A percentile compares a stretch with the other conserved stretches of the same genome.
These are phyloP conservation scores for Beris chalybata DNA, from an alignment of 2,888 invertebrate genomes.

Conservation along the genomic window DNA sequence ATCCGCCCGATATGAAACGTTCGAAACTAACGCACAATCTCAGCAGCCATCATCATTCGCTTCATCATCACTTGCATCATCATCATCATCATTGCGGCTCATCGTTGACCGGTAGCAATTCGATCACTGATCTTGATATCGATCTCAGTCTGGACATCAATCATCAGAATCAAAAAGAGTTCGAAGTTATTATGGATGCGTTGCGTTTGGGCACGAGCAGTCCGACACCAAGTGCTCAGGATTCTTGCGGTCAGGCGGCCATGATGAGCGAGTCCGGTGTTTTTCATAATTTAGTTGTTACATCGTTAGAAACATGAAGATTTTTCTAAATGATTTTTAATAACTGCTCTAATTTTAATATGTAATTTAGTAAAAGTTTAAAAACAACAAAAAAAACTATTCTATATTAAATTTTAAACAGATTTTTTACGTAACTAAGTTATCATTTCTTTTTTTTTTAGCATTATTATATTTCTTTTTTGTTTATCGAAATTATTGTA, in stretches of 20 bases:
- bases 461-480: background rate
- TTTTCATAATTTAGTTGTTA: conserved; percentile 56
- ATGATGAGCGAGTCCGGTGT: conserved; percentile 62
- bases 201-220: conserved; percentile 53
- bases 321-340: conserved; percentile 45
- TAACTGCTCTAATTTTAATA: conserved; percentile 2
- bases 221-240: conserved; percentile 51
- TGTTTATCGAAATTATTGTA: background rate
- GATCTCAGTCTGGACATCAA: conserved; percentile 49
- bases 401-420: background rate
- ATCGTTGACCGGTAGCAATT: conserved; percentile 25
- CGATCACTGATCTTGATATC: conserved; percentile 33
- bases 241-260: conserved; percentile 67
- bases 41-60: background rate
- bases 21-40: conserved; percentile 21
- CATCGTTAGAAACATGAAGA: conserved; percentile 56
- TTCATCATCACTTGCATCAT: conserved; percentile 3
- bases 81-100: conserved; percentile 23
- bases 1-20: conserved; percentile 52
- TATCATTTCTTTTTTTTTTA: too few relatives aligned
- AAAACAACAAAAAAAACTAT: conserved; percentile 4
- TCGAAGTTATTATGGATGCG: conserved; percentile 58
- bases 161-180: conserved; percentile 57
- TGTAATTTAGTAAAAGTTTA: background rate
- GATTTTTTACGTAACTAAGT: too few relatives aligned